A percentile compares a stretch with the other conserved stretches of the same genome.
phyloP scores from a whole-genome alignment of 2,888 invertebrate genomes.

The Erynnis tages region DNA sequence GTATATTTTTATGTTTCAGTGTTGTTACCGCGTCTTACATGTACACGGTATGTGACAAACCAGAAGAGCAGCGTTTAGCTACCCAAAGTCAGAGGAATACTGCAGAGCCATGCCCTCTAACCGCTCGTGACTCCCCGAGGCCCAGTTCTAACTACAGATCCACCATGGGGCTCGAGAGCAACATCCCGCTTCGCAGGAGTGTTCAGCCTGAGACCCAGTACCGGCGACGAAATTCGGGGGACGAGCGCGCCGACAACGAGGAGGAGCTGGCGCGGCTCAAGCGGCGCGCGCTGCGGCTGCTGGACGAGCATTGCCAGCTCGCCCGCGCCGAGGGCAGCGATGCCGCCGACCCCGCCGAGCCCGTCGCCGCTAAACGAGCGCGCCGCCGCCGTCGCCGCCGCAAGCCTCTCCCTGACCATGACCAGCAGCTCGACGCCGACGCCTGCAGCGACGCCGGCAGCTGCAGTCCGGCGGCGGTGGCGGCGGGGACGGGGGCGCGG shows the following conservation, averaged over 20 bases:
- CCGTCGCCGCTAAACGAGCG: conserved; percentile 18
- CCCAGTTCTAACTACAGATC: no score
- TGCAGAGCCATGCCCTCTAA: neutral
- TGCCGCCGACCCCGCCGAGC: conserved; percentile 26
- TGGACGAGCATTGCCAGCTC: conserved; percentile 29
- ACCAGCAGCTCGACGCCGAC: conserved; percentile 12
- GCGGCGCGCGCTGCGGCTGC: conserved; percentile 36
- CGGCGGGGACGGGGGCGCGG: no score
- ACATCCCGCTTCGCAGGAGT: neutral
- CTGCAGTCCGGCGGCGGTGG: neutral
- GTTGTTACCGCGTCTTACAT: conserved; percentile 18
- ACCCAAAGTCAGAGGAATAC: neutral
- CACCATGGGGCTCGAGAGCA: neutral
- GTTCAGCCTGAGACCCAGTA: neutral
- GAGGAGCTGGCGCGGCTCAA: conserved; percentile 36
- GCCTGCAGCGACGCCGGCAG: conserved; percentile 7
- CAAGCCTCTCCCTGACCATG: no score
- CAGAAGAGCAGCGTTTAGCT: neutral
- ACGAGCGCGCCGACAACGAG: neutral
- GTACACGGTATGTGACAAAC: neutral
- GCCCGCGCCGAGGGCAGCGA: conserved; percentile 14
- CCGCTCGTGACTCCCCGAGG: neutral
- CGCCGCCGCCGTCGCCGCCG: conserved; percentile 26
- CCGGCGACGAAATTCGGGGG: conserved; percentile 6
- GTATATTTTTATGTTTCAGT: conserved; percentile 17